Evolutionary conservation across 2,797 vertebrate species (phyloP).

Genomic region (Parauchenoglanis ngamensis): DNA sequence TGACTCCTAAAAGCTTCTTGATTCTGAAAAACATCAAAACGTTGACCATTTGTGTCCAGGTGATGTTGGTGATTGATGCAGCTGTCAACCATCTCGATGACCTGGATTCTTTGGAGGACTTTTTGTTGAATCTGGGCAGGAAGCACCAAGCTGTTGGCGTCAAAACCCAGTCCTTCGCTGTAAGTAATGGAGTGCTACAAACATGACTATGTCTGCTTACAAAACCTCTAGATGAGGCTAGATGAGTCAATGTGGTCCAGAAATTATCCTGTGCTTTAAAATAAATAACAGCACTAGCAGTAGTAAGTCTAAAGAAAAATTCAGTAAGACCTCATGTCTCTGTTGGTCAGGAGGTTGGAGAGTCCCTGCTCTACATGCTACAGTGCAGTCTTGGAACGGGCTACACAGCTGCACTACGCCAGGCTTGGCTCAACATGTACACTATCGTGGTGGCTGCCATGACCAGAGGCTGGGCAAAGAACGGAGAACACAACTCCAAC

Average conservation of each 20-base stretch:
- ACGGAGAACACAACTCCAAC: slow-evolving; percentile 78
- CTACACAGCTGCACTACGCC: slow-evolving; percentile 81
- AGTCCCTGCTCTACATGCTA: slow-evolving; percentile 92
- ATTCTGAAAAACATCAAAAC: background rate
- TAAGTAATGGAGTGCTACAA: slow-evolving; percentile 64
- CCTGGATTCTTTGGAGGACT: slow-evolving; percentile 87
- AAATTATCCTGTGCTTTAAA: background rate
- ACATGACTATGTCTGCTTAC: background rate
- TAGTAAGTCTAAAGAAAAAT: slow-evolving; percentile 1
- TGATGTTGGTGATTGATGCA: slow-evolving; percentile 94
- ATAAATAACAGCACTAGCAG: background rate
- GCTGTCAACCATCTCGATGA: slow-evolving; percentile 90
- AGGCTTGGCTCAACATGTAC: slow-evolving; percentile 92
- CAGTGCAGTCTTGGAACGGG: slow-evolving; percentile 86
- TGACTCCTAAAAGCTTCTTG: background rate
- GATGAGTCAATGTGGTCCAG: background rate
- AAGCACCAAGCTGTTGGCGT: slow-evolving; percentile 92
- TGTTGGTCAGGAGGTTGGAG: slow-evolving; percentile 81
- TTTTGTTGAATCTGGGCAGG: slow-evolving; percentile 85
- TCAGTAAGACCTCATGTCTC: slow-evolving; percentile 28
- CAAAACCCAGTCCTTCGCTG: slow-evolving; percentile 87
- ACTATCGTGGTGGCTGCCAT: slow-evolving; percentile 86
- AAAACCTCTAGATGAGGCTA: slow-evolving; percentile 2
- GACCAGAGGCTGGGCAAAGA: slow-evolving; percentile 83
- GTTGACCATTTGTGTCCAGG: slow-evolving; percentile 68